A percentile compares a stretch with the other conserved stretches of the same genome.
phyloP scores from a whole-genome alignment of 2,888 invertebrate species.

The Platycheirus rosarum region DNA sequence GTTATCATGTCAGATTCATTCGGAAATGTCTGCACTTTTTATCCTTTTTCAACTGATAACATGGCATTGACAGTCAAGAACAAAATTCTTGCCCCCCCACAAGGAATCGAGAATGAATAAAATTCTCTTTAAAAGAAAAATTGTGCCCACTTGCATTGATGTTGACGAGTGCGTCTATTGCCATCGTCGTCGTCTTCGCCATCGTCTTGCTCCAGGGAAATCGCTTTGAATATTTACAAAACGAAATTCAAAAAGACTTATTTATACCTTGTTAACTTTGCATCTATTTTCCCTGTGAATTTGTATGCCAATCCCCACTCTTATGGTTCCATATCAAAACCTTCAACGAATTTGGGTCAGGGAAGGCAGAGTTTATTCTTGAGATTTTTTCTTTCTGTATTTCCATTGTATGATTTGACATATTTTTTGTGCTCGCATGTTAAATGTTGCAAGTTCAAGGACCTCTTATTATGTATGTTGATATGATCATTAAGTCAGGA shows the following conservation, averaged over 20 bases:
- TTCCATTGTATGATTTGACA: no score
- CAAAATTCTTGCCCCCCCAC: constrained; percentile 26
- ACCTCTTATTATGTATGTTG: constrained; percentile 22
- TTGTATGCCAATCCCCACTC: constrained; percentile 15
- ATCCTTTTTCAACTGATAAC: constrained; percentile 12
- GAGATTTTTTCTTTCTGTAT: constrained; percentile 32
- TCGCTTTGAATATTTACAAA: constrained; percentile 47
- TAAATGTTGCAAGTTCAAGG: constrained; percentile 39
- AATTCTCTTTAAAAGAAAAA: constrained; percentile 21
- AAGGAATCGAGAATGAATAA: constrained; percentile 41
- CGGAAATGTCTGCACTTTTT: background rate
- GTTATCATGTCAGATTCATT: constrained; percentile 44
- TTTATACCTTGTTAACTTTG: constrained; percentile 38
- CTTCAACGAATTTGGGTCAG: constrained; percentile 29
- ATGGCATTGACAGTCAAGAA: constrained; percentile 10
- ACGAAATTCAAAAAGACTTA: constrained; percentile 40
- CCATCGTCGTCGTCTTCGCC: constrained; percentile 2
- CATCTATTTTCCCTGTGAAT: constrained; percentile 7
- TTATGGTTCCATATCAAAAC: constrained; percentile 9
- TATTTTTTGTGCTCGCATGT: no score
- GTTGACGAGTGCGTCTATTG: no score
- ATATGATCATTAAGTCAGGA: constrained; percentile 22
- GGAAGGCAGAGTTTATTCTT: constrained; percentile 13
- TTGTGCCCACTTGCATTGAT: no score
- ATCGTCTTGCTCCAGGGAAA: constrained; percentile 22